Conservation (phyloP, 2,113 vertebrate species). For the Epinephelus fuscoguttatus region DNA sequence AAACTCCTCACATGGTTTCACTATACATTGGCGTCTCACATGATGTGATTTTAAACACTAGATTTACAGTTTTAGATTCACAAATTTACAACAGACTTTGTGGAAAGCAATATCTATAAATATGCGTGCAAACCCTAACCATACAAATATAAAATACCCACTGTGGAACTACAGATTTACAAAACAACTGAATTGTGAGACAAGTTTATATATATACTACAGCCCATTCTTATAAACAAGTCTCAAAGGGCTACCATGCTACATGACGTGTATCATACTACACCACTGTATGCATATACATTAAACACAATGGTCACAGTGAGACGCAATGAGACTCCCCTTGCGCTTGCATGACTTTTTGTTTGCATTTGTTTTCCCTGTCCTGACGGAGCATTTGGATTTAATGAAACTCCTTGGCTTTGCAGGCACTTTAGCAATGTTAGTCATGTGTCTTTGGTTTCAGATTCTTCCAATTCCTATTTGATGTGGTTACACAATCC, state of each 20-base stretch:
- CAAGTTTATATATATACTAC: slow-evolving; percentile 17
- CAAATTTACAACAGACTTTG: slow-evolving; percentile 26
- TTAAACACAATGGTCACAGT: neutral
- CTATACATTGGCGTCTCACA: neutral
- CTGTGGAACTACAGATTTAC: slow-evolving; percentile 2
- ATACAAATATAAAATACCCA: slow-evolving; percentile 10
- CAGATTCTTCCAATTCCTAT: slow-evolving; percentile 74
- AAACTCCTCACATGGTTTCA: slow-evolving; percentile 20
- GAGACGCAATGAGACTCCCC: neutral
- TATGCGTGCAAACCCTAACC: neutral
- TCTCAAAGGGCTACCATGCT: slow-evolving; percentile 22
- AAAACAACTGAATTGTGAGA: slow-evolving; percentile 12
- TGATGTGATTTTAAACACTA: neutral
- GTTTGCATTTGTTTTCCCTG: slow-evolving; percentile 33
- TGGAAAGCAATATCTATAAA: slow-evolving; percentile 12
- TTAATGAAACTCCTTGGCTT: slow-evolving; percentile 56
- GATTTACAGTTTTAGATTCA: slow-evolving; percentile 1
- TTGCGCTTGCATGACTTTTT: neutral
- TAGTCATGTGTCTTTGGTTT: slow-evolving; percentile 74
- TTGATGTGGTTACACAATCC: slow-evolving; percentile 70
- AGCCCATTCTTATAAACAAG: neutral
- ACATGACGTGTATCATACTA: slow-evolving; percentile 18
- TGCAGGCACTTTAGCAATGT: slow-evolving; percentile 60
- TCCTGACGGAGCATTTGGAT: slow-evolving; percentile 67
- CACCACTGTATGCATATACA: slow-evolving; percentile 19